phyloP scores from a whole-genome alignment of 2,888 invertebrate species.

The Caenorhabditis parvicauda region DNA sequence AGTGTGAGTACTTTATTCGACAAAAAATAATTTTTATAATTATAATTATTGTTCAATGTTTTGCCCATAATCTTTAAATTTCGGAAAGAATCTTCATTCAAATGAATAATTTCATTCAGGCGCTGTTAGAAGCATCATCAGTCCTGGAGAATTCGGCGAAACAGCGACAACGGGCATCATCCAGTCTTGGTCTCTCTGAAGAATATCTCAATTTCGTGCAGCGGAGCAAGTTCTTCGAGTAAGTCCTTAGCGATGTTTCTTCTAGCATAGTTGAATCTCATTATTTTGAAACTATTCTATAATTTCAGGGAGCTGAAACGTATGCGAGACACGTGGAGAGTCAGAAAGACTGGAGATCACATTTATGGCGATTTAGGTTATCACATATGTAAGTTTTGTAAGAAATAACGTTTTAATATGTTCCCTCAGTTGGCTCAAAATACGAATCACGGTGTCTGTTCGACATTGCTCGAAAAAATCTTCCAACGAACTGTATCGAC shows the following conservation, averaged over 20 bases:
- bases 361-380: constrained; percentile 59
- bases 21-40: background rate
- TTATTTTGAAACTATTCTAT: no score
- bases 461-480: constrained; percentile 33
- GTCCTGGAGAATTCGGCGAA: constrained; percentile 30
- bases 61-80: background rate
- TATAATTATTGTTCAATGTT: no score
- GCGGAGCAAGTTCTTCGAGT: constrained; percentile 40
- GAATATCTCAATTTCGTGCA: constrained; percentile 24
- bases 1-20: constrained; percentile 14
- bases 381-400: constrained; percentile 39
- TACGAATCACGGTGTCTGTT: constrained; percentile 37
- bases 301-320: constrained; percentile 47
- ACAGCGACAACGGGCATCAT: constrained; percentile 10
- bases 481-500: background rate
- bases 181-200: constrained; percentile 13
- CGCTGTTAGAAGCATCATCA: constrained; percentile 42
- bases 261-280: no score
- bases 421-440: constrained; percentile 36
- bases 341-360: constrained; percentile 47
- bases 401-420: background rate
- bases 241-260: constrained; percentile 1
- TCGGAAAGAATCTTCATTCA: background rate
- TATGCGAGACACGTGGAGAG: constrained; percentile 55
- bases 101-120: constrained; percentile 20